These are phyloP conservation scores for Agelaius phoeniceus DNA, from an alignment of 2,113 vertebrate genomes.

Conservation along the genomic window DNA sequence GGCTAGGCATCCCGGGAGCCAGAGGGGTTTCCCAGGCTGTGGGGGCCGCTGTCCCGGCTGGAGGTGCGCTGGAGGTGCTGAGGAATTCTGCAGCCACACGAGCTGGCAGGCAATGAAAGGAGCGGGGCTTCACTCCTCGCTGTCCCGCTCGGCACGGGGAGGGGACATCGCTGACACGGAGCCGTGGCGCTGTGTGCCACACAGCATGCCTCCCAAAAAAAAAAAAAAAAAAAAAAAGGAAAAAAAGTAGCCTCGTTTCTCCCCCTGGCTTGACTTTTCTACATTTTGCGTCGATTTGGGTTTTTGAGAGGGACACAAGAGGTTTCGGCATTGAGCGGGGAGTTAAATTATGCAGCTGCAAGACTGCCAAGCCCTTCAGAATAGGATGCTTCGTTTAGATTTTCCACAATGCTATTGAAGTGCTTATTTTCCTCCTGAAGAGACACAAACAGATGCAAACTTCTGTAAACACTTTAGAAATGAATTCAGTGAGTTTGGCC, in stretches of 20 bases:
- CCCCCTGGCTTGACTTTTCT: constrained; percentile 69
- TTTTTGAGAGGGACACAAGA: constrained; percentile 77
- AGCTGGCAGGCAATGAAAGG: constrained; percentile 69
- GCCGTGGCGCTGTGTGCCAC: constrained; percentile 17
- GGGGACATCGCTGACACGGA: background rate
- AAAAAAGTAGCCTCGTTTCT: constrained; percentile 42
- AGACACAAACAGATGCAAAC: constrained; percentile 90
- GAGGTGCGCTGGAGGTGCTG: background rate
- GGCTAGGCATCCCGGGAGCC: background rate
- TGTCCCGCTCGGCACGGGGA: background rate
- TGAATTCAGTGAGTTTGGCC: constrained; percentile 88
- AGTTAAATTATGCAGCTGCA: constrained; percentile 81
- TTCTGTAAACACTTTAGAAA: constrained; percentile 90
- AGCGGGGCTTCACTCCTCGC: constrained; percentile 55
- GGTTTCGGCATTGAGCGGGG: constrained; percentile 61
- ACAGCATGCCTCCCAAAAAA: constrained; percentile 56
- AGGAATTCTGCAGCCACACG: background rate
- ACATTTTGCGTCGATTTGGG: constrained; percentile 64
- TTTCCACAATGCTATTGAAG: constrained; percentile 87
- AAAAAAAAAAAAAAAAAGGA: background rate
- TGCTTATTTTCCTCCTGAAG: constrained; percentile 89
- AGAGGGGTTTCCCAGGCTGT: background rate
- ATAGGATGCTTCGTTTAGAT: constrained; percentile 80
- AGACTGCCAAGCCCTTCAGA: constrained; percentile 73
- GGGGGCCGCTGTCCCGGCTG: background rate